Percentiles rank a stretch among this genome's conserved stretches.
These are phyloP conservation scores for Drosophila merina DNA, from an alignment of 2,888 invertebrate genomes.

Conservation along the genomic window DNA sequence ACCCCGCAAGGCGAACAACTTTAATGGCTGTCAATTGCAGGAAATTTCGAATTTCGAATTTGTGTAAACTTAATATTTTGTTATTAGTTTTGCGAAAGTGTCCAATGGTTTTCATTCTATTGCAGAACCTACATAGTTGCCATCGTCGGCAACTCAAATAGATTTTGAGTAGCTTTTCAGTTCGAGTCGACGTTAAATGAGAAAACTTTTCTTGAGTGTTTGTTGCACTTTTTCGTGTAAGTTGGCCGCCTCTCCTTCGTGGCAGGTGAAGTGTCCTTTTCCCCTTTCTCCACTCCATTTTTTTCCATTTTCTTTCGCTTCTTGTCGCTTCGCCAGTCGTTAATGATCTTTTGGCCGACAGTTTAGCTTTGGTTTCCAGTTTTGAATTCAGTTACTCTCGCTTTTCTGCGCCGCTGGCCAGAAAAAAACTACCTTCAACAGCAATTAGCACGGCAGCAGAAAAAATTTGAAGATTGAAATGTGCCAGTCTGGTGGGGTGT, in stretches of 20 bases:
- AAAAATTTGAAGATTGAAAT: constrained; percentile 35
- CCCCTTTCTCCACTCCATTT: constrained; percentile 19
- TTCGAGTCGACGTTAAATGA: constrained; percentile 74
- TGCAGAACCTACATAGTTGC: constrained; percentile 15
- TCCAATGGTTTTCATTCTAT: constrained; percentile 56
- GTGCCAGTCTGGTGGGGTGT: constrained; percentile 18
- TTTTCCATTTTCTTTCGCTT: constrained; percentile 10
- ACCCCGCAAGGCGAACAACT: constrained; percentile 50
- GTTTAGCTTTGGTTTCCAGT: constrained; percentile 42
- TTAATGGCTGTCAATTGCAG: constrained; percentile 70
- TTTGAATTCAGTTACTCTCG: constrained; percentile 44
- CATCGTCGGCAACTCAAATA: constrained; percentile 57
- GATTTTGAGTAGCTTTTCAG: constrained; percentile 79
- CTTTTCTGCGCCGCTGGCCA: constrained; percentile 39
- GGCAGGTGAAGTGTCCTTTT: constrained; percentile 56
- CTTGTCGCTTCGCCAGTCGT: constrained; percentile 29
- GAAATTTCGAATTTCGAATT: constrained; percentile 41
- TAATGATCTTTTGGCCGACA: constrained; percentile 66
- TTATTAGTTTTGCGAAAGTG: constrained; percentile 64
- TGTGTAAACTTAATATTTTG: constrained; percentile 74
- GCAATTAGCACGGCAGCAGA: constrained; percentile 24
- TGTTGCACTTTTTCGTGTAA: constrained; percentile 70
- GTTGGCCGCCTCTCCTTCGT: constrained; percentile 36
- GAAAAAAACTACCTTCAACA: constrained; percentile 11
- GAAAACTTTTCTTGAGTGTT: constrained; percentile 74